Evolutionary conservation across 2,888 invertebrate genomes (phyloP), one percentile per base, ranked within the genome.

Genomic region (Apamea anceps): DNA sequence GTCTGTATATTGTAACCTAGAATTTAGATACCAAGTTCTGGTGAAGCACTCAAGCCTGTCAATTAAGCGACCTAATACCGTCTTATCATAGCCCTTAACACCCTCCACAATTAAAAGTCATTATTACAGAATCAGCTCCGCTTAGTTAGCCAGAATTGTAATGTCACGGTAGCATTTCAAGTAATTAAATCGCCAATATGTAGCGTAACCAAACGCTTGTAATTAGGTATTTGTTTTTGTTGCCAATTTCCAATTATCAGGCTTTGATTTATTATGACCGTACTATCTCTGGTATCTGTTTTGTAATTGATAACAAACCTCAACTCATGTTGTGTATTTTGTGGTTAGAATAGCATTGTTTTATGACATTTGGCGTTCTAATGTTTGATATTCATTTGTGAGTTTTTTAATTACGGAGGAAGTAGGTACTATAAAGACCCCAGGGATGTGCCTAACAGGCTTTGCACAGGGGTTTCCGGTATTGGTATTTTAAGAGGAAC

Each of bases 171-270:
- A 32, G 7, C 73, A 76, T 80, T 84, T 77, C 54, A 77, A 81
- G 62, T 82, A 72, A 86, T 86, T 85, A 84, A 80, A 86, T 72
- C n/a, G 65, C 42, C 37, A 74, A 80, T 67, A 42, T 79, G 74
- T 76, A 74, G 72, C 28, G 32, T 63, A 72, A 74, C 76, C 60
- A 72, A 72, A 75, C 25, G 71, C 72, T 68, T 81, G 63, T 85
- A 86, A 89, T 88, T 82, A 77, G 75, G 48, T 48, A 54, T 72
- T 81, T 82, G 84, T 86, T 87, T 85, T 81, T 81, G 81, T 80
- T 85, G 77, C 57, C 70, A 82, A 71, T 81, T 83, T 65, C 75
- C 85, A 89, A 87, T 84, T 88, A 88, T 74, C 73, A 37, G n/a
- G 21, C 60, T 66, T 73, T 78, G 87, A 87, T 89, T 87, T 80